A percentile compares a stretch with the other conserved stretches of the same genome.
Conservation (phyloP, 2,113 vertebrate species). For the Mohoua ochrocephala region DNA sequence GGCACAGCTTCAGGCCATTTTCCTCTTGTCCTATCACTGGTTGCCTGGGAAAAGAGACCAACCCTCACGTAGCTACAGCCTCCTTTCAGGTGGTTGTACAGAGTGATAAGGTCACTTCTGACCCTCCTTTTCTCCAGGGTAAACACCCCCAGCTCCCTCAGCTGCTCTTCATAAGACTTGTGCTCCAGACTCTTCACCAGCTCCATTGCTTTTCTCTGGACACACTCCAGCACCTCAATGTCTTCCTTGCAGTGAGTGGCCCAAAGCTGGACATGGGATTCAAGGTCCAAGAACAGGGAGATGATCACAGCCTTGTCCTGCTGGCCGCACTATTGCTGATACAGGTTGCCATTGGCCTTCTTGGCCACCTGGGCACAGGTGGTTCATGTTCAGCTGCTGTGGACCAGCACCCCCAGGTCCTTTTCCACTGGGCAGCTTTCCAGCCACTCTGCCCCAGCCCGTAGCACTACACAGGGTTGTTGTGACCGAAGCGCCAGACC, state of each 20-base stretch:
- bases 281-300: neutral
- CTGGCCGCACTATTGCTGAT: neutral
- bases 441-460: neutral
- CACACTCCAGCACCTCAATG: neutral
- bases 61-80: neutral
- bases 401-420: neutral
- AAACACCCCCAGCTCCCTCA: neutral
- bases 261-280: neutral
- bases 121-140: neutral
- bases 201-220: neutral
- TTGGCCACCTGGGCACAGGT: no score
- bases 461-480: accelerated
- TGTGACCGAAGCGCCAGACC: neutral
- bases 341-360: neutral
- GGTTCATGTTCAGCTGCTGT: neutral
- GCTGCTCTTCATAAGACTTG: neutral
- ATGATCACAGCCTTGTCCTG: neutral
- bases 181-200: neutral
- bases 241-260: neutral
- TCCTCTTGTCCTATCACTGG: neutral
- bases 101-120: neutral
- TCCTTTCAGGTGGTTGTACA: neutral
- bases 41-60: neutral
- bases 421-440: neutral
- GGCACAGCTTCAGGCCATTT: neutral